Evolutionary conservation across 1,140 invertebrate genomes (phyloP), one percentile per base, ranked within the genome.

Genomic region (Drosophila paulistorum): DNA sequence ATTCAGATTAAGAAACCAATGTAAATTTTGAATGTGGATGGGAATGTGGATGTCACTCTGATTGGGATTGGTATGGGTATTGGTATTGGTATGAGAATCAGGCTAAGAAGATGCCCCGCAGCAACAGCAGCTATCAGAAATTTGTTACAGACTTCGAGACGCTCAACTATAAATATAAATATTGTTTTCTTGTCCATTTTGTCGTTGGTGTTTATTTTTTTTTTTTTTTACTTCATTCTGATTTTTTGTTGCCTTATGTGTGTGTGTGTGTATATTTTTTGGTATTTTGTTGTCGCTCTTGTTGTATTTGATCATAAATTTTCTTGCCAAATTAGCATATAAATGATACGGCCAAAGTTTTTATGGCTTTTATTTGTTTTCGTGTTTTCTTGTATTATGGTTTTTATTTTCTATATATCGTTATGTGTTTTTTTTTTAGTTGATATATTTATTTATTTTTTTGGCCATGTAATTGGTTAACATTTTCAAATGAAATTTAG

Each of bases 271-370:
- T 17, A 17, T 74, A 17, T 74, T 76, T 59, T 69, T 70, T 83
- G 77, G 75, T 74, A 54, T 73, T 80, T 86, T 85, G 83, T 86
- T 87, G 83, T 79, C 83, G 83, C 83, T 86, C 83, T 86, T 86
- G 83, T 86, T 77, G 79, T 87, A 86, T 87, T 20, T 83, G 83
- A 51, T 77, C 79, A 77, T 86, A 86, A 86, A 86, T 86, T 51
- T 86, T 69, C 68, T 72, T 68, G 83, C 65, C 72, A 86, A 86
- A 86, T 86, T 86, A 86, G 79, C 83, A 86, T 86, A 83, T 79
- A 86, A 86, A 86, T 84, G 83, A 82, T 81, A 70, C 72, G 80
- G 72, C 66, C 80, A 82, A 81, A 81, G 63, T 76, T 81, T 30
- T 79, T 76, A 83, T 67, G 73, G 76, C 77, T 71, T 65, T 71